These are phyloP conservation scores for Tragelaphus eurycerus DNA, from an alignment of 2,797 vertebrate genomes.

Conservation along the genomic window DNA sequence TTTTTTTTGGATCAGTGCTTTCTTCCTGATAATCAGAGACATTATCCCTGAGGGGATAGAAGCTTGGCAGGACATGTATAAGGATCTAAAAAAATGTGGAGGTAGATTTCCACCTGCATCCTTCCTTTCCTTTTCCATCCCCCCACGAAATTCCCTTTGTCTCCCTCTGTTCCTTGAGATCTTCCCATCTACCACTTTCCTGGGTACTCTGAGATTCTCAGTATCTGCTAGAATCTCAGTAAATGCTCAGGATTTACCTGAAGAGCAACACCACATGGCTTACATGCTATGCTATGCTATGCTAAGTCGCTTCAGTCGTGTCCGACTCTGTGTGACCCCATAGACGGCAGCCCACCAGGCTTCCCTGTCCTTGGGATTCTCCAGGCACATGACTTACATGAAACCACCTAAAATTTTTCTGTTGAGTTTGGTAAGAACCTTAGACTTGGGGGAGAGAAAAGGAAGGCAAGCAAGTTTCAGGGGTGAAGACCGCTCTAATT, in stretches of 20 bases:
- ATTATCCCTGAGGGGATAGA: background rate
- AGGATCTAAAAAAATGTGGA: background rate
- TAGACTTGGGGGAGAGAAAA: fast-evolving
- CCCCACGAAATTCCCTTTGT: no score
- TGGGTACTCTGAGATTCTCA: background rate
- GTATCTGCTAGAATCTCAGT: background rate
- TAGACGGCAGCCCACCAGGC: no score
- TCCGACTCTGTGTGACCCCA: no score
- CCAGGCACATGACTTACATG: background rate
- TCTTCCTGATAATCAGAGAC: background rate
- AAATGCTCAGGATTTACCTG: background rate
- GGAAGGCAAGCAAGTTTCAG: background rate
- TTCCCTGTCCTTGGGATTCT: no score
- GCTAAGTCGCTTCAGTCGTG: no score
- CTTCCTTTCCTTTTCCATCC: background rate
- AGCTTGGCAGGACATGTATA: background rate
- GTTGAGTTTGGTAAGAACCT: background rate
- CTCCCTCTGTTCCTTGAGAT: background rate
- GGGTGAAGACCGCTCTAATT: background rate
- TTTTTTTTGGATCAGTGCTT: background rate
- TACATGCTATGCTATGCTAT: no score
- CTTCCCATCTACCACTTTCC: background rate
- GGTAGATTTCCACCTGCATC: background rate
- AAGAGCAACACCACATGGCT: background rate
- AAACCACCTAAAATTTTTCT: background rate